phyloP scores from a whole-genome alignment of 2,113 vertebrate species.

The Macrotis lagotis region DNA sequence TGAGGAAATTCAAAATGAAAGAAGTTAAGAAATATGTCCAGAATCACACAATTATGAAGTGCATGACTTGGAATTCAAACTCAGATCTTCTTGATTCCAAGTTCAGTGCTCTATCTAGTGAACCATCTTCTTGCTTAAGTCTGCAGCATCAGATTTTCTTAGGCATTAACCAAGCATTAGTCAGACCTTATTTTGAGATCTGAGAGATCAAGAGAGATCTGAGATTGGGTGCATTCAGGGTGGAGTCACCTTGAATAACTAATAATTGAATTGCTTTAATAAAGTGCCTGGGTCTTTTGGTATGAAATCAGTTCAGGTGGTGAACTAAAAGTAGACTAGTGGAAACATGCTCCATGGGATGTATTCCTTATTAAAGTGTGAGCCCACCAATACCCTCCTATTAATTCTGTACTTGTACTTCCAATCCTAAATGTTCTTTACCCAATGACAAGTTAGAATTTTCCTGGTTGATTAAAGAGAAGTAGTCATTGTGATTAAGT shows the following conservation, averaged over 20 bases:
- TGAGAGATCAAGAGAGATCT: background rate
- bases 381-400: background rate
- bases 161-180: background rate
- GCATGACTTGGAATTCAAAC: too few species aligned
- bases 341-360: background rate
- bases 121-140: background rate
- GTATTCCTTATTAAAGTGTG: background rate
- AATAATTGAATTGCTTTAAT: background rate
- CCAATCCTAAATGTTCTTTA: background rate
- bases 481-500: background rate
- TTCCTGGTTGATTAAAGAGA: background rate
- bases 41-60: background rate
- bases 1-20: background rate
- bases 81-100: too few species aligned
- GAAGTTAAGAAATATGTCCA: background rate
- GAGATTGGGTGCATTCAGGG: background rate
- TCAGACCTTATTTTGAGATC: background rate
- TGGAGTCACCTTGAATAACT: background rate
- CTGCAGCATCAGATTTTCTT: background rate
- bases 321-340: background rate
- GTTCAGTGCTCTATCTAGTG: too few species aligned
- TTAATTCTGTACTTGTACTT: background rate
- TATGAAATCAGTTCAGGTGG: background rate
- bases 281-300: background rate
- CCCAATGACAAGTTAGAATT: background rate